Evolutionary conservation across 2,888 invertebrate species (phyloP).

Genomic region (Stenchaetothrips biformis): DNA sequence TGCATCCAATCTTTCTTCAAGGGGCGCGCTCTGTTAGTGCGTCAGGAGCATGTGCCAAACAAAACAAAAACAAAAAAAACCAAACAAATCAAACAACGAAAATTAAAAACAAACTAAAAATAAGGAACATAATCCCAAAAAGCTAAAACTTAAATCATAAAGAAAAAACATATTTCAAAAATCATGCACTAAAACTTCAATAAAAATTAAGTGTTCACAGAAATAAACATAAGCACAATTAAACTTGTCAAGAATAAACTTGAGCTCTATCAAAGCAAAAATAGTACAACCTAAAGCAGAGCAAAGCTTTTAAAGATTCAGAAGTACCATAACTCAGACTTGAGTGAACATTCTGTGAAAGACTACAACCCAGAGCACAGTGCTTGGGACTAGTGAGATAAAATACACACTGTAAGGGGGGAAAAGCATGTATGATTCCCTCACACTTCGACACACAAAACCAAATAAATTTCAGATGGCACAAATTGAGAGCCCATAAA

Average conservation of each 20-base stretch:
- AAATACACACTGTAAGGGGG: too few relatives aligned
- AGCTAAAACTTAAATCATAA: constrained; percentile 29
- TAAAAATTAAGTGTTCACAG: background rate
- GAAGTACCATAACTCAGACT: constrained; percentile 9
- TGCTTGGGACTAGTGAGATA: too few relatives aligned
- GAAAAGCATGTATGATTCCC: constrained; percentile 26
- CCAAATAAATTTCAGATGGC: constrained; percentile 30
- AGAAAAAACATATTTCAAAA: constrained; percentile 29
- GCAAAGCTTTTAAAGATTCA: constrained; percentile 26
- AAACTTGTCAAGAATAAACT: background rate
- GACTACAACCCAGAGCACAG: too few relatives aligned
- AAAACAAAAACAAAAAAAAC: constrained; percentile 50
- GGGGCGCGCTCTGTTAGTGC: constrained; percentile 37
- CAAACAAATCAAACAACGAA: constrained; percentile 47
- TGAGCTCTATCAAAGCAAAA: constrained; percentile 12
- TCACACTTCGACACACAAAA: constrained; percentile 34
- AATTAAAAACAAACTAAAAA: constrained; percentile 41
- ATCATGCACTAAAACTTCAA: constrained; percentile 29
- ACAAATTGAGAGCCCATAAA: constrained; percentile 29
- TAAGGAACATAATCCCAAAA: constrained; percentile 33
- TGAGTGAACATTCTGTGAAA: constrained; percentile 10
- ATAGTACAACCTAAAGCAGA: constrained; percentile 30
- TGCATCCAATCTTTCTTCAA: constrained; percentile 48
- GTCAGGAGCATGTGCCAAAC: constrained; percentile 36
- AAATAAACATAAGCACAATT: background rate